Evolutionary conservation across 1,140 invertebrate species (phyloP), one percentile per base, ranked within the genome.

Genomic region (Rhopalosiphum maidis): DNA sequence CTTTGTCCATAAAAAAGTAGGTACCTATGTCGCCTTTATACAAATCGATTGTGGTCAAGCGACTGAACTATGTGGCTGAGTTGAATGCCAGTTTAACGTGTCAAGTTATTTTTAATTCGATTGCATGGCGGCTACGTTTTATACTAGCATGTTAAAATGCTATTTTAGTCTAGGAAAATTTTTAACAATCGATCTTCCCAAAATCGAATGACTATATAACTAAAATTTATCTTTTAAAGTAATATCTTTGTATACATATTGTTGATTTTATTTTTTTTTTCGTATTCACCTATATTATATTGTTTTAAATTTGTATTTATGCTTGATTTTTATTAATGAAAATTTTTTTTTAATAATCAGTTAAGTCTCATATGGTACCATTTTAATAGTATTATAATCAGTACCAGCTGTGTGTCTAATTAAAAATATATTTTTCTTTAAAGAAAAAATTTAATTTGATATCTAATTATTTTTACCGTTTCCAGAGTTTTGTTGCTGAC

Each of bases 401-500:
- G n/a, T 77, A 77, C n/a, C 30, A 37, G 37, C 37, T 51, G 2
- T 51, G 15, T 51, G 15, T 51, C 46, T 46, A 21, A 51, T 51
- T 3, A 68, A 68, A n/a, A n/a, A 25, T 43, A 43, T 83, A 25
- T 25, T 21, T 25, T 77, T 77, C 2, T n/a, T 77, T 68, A 5
- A 68, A 68, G 0, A n/a, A 68, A n/a, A n/a, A n/a, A 30, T n/a
- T n/a, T n/a, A n/a, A 68, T 68, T 30, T 68, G 60, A n/a, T 15
- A 30, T 15, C 3, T n/a, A 43, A 30, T 88, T 18, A 22, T 91
- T 48, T 68, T 43, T 86, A 93, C 91, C 82, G 25, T 41, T 30
- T 93, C 91, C 0, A 51, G 82, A 55, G 82, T 93, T 46, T 83
- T 91, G 46, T 82, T 82, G 37, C 90, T 91, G 25, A 86, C 21